Percentiles rank a stretch among this genome's conserved stretches.
Conservation (phyloP, 2,797 vertebrate genomes). For the Eulemur albifrons region DNA sequence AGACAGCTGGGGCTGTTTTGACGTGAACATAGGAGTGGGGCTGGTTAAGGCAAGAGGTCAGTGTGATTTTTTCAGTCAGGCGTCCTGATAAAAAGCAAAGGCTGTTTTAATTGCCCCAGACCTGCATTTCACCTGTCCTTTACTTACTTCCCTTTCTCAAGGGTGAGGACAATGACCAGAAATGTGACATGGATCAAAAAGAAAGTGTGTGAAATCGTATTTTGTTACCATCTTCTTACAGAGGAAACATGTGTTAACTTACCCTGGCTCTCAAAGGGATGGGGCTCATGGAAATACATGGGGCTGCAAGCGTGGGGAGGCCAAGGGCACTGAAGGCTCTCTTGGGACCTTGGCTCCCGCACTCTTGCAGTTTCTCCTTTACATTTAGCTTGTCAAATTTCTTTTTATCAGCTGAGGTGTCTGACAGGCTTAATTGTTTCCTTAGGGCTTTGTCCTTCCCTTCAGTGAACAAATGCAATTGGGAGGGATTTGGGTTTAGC, state of each 20-base stretch:
- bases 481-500: not conserved
- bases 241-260: not conserved
- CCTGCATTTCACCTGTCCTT: not conserved
- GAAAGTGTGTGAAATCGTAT: not conserved
- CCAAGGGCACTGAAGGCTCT: not conserved
- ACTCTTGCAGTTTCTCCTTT: not conserved
- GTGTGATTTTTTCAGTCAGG: not conserved
- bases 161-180: not conserved
- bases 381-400: constrained; percentile 38
- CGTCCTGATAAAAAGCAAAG: not conserved
- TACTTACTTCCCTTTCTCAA: not conserved
- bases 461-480: constrained; percentile 37
- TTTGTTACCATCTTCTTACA: not conserved
- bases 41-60: not conserved
- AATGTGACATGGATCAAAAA: not conserved
- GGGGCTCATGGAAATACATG: not conserved
- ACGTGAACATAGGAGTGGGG: not conserved
- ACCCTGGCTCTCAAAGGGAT: not conserved
- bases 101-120: not conserved
- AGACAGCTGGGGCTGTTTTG: not conserved
- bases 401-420: not conserved
- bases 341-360: not conserved
- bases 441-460: constrained; percentile 19
- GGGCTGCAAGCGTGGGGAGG: not conserved
- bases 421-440: constrained; percentile 41